phyloP scores from a whole-genome alignment of 2,888 invertebrate genomes.

The Oscheius sp. region DNA sequence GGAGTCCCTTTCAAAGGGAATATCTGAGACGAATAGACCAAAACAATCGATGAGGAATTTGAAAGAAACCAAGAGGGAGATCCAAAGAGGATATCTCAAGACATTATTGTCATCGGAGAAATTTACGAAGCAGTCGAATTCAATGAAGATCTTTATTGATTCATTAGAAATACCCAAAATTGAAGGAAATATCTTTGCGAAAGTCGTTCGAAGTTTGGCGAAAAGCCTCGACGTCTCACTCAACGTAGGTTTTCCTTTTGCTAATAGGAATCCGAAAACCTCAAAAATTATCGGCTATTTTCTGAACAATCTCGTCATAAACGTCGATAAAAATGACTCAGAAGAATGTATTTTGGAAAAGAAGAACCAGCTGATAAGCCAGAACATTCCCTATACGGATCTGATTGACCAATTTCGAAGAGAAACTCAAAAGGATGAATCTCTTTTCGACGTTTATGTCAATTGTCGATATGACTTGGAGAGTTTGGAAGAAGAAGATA shows the following conservation, averaged over 20 bases:
- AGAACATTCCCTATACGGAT: conserved; percentile 19
- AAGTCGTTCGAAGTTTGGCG: not conserved
- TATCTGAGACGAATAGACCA: not conserved
- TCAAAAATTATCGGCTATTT: conserved; percentile 54
- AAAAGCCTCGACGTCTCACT: conserved; percentile 8
- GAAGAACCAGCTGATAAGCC: not conserved
- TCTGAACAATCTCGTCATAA: conserved; percentile 52
- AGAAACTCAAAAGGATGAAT: not conserved
- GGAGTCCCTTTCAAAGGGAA: not conserved
- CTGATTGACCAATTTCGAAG: not conserved
- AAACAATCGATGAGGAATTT: not conserved
- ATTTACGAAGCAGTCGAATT: too few species aligned
- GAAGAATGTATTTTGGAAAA: conserved; percentile 6
- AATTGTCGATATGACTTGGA: conserved; percentile 64
- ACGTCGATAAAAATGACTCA: not conserved
- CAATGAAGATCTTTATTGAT: too few species aligned
- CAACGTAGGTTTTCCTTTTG: conserved; percentile 49
- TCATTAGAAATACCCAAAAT: not conserved
- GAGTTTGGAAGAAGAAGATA: conserved; percentile 44
- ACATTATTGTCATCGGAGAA: too few species aligned
- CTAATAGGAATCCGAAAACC: conserved; percentile 40
- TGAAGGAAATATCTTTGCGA: not conserved
- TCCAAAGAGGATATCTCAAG: not conserved
- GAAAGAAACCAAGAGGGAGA: not conserved
- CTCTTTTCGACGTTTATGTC: conserved; percentile 51